phyloP scores from a whole-genome alignment of 2,797 vertebrate genomes.

The Prunella strophiata region DNA sequence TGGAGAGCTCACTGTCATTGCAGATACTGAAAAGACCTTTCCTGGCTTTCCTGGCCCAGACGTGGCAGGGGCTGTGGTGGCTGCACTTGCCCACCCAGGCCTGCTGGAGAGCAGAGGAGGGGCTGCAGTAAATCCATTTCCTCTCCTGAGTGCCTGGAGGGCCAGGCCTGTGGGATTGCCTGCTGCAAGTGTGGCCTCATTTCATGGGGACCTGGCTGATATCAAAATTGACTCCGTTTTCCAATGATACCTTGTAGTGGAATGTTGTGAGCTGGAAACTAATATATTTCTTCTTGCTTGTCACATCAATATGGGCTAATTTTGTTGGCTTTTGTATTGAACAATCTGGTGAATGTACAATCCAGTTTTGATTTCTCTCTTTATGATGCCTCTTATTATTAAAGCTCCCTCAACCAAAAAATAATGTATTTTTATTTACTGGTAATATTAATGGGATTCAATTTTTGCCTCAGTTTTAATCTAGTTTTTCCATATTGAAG shows the following conservation, averaged over 20 bases:
- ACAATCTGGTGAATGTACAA: not conserved
- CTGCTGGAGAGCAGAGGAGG: accelerated
- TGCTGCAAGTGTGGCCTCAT: not conserved
- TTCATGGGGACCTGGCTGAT: not conserved
- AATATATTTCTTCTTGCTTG: slow-evolving; percentile 25
- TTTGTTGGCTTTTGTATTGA: slow-evolving; percentile 40
- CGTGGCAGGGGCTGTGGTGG: accelerated
- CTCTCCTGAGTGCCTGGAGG: not conserved
- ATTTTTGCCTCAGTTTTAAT: slow-evolving; percentile 40
- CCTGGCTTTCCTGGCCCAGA: not conserved
- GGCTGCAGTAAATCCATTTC: not conserved
- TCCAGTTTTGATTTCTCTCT: slow-evolving; percentile 47
- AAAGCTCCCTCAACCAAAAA: slow-evolving; percentile 45
- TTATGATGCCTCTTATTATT: slow-evolving; percentile 17
- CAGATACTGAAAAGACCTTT: not conserved
- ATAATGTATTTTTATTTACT: slow-evolving; percentile 31
- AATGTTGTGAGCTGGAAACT: slow-evolving; percentile 33
- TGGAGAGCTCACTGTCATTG: accelerated
- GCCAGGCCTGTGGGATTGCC: not conserved
- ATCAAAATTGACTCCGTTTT: not conserved
- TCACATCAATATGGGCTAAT: slow-evolving; percentile 36
- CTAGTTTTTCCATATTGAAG: slow-evolving; percentile 12
- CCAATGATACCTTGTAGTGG: not conserved
- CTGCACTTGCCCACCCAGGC: not conserved
- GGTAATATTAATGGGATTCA: slow-evolving; percentile 24